phyloP scores from a whole-genome alignment of 2,113 vertebrate genomes.

The Suricata suricatta region DNA sequence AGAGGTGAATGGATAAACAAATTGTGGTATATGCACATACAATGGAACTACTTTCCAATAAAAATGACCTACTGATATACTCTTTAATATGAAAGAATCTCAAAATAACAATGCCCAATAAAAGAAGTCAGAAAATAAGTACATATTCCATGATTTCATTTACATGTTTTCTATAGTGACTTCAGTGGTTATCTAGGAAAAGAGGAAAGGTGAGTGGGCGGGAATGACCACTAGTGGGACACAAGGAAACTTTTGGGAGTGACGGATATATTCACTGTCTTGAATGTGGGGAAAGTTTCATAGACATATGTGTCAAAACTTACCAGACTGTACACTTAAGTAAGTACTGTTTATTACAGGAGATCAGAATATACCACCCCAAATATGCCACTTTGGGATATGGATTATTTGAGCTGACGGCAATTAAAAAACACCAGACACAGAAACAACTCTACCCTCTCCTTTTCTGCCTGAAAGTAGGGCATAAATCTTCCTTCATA shows the following conservation, averaged over 20 bases:
- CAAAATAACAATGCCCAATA: neutral
- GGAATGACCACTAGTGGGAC: neutral
- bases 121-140: neutral
- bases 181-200: neutral
- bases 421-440: neutral
- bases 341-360: neutral
- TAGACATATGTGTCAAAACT: neutral
- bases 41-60: constrained; percentile 27
- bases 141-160: neutral
- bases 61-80: neutral
- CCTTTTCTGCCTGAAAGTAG: neutral
- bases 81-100: neutral
- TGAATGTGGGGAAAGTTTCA: neutral
- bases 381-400: neutral
- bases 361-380: neutral
- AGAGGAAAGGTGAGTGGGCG: neutral
- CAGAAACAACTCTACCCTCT: neutral
- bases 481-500: neutral
- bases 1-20: neutral
- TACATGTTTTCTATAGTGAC: neutral
- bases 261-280: neutral
- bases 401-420: neutral
- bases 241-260: neutral
- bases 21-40: neutral
- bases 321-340: neutral